Percentiles rank a stretch among this genome's conserved stretches.
phyloP scores from a whole-genome alignment of 2,888 invertebrate genomes.

The Corythucha ciliata region DNA sequence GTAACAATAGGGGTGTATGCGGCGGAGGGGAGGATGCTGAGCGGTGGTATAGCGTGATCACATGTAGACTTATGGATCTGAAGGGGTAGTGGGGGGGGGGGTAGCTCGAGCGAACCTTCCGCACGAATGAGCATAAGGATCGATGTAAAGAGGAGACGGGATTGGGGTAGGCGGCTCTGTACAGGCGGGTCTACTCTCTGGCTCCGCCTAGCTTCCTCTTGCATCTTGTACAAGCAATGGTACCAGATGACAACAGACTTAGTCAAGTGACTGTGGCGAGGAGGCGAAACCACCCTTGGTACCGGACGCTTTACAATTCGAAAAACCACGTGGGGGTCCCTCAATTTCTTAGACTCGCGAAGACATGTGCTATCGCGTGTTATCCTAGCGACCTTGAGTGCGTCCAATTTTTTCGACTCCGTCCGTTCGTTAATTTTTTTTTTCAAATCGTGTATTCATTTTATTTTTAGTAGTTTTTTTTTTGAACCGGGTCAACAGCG shows the following conservation, averaged over 20 bases:
- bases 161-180: conserved; percentile 8
- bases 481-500: background rate
- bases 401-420: too few relatives aligned
- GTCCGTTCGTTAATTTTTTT: too few relatives aligned
- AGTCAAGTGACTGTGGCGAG: background rate
- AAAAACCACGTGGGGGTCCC: conserved; percentile 5
- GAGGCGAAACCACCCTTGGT: background rate
- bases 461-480: background rate
- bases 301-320: background rate
- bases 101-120: conserved; percentile 17
- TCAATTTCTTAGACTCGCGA: too few relatives aligned
- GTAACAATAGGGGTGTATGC: conserved; percentile 16
- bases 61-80: background rate
- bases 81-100: background rate
- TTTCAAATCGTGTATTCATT: background rate
- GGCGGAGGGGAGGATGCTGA: background rate
- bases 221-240: background rate
- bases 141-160: conserved; percentile 7
- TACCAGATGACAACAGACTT: conserved; percentile 1
- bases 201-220: too few relatives aligned
- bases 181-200: background rate
- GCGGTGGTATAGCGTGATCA: background rate
- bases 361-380: too few relatives aligned
- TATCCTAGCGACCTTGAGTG: too few relatives aligned
- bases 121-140: conserved; percentile 23